Conservation (phyloP, 1,140 invertebrate genomes). For the Caenorhabditis briggsae region DNA sequence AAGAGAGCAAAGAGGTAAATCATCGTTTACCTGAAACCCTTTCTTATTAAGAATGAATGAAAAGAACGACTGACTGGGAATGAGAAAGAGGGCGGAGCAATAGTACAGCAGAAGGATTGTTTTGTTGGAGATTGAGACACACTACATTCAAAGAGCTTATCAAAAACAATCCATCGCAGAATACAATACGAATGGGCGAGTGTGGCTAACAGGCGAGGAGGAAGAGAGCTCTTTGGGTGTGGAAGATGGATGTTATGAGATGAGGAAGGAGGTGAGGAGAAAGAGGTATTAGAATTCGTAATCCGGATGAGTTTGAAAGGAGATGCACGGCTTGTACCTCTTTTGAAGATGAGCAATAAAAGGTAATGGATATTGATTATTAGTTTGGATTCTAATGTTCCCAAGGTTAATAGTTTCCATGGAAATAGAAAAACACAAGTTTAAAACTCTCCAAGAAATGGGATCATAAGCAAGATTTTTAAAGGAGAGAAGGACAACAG, state of each 20-base stretch:
- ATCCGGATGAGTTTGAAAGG: constrained; percentile 34
- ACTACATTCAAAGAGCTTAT: constrained; percentile 50
- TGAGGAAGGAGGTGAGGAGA: neutral
- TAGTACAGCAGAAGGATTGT: constrained; percentile 12
- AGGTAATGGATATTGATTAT: neutral
- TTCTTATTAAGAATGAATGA: neutral
- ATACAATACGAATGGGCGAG: constrained; percentile 14
- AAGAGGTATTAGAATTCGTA: constrained; percentile 8
- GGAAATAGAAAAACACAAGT: too few species aligned
- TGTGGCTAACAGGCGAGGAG: constrained; percentile 1
- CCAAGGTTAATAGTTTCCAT: too few species aligned
- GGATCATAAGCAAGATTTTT: too few species aligned
- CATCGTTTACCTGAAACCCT: constrained; percentile 16
- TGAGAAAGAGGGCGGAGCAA: constrained; percentile 12
- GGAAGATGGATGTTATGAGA: constrained; percentile 11
- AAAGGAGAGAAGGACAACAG: too few species aligned
- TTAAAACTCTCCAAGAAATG: too few species aligned
- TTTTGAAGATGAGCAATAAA: neutral
- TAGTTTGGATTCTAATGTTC: too few species aligned
- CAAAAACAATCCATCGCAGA: constrained; percentile 17
- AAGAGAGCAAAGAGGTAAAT: neutral
- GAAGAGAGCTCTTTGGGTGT: neutral
- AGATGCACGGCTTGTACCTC: neutral
- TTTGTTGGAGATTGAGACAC: neutral
- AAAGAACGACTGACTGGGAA: neutral